Conservation (phyloP, 2,797 vertebrate species). For the Botia almorhae region DNA sequence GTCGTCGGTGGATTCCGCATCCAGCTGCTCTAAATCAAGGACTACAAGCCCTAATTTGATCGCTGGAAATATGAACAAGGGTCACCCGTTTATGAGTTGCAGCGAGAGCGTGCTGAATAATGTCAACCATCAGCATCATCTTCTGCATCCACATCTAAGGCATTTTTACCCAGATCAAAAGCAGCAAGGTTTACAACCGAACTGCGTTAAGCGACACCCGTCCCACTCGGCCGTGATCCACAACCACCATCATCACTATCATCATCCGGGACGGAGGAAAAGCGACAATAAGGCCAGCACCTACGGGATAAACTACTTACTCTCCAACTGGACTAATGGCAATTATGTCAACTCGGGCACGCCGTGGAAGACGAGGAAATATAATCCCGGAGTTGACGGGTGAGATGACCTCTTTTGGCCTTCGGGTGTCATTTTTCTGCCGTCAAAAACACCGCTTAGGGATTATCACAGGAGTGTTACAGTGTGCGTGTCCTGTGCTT, state of each 20-base stretch:
- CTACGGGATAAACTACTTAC: conserved; percentile 94
- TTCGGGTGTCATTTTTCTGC: neutral
- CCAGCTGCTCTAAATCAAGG: conserved; percentile 77
- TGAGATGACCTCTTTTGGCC: conserved; percentile 73
- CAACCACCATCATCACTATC: conserved; percentile 69
- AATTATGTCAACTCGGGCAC: conserved; percentile 84
- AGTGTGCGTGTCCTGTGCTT: neutral
- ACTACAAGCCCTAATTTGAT: conserved; percentile 69
- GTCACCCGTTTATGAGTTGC: conserved; percentile 76
- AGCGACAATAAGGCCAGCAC: conserved; percentile 97
- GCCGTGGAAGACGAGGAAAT: conserved; percentile 93
- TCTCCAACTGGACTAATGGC: conserved; percentile 84
- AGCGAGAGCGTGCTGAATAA: conserved; percentile 78
- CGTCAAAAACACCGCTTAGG: neutral
- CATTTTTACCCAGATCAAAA: conserved; percentile 70
- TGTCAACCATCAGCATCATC: conserved; percentile 67
- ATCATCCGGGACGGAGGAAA: conserved; percentile 92
- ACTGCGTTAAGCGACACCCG: conserved; percentile 73
- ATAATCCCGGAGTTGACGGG: conserved; percentile 91
- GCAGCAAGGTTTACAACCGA: conserved; percentile 70
- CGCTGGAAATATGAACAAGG: conserved; percentile 73
- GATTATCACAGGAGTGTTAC: neutral
- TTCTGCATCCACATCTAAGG: conserved; percentile 49
- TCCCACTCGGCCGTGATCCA: conserved; percentile 68
- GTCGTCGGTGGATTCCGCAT: conserved; percentile 82